Percentiles rank a stretch among this genome's conserved stretches.
These are phyloP conservation scores for Echinometra lucunter DNA, from an alignment of 53 echinoderm and acorn worm species.

Conservation along the genomic window DNA sequence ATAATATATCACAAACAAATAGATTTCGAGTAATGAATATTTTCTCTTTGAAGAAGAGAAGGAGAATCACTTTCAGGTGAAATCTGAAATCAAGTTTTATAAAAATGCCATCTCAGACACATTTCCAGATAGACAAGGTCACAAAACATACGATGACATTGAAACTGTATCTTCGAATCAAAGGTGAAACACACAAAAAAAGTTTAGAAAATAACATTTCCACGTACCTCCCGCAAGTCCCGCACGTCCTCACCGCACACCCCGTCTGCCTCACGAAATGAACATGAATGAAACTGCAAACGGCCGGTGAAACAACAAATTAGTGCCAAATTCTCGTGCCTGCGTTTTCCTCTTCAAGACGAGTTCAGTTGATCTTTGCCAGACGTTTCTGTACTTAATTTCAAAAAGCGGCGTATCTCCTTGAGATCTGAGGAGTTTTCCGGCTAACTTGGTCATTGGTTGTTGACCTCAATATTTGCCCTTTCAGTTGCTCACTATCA, in stretches of 20 bases:
- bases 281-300: constrained; percentile 16
- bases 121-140: background rate
- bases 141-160: background rate
- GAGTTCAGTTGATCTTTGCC: background rate
- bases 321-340: constrained; percentile 2
- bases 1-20: background rate
- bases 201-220: background rate
- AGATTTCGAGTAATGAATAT: background rate
- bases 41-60: background rate
- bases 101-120: no score
- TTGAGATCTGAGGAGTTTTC: background rate
- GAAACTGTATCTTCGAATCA: background rate
- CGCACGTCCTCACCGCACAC: background rate
- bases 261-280: background rate
- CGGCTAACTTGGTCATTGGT: background rate
- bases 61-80: background rate
- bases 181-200: background rate
- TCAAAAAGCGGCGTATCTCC: background rate
- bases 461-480: constrained; percentile 27
- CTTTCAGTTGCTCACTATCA: background rate
- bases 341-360: background rate
- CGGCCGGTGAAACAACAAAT: constrained; percentile 1
- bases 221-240: background rate
- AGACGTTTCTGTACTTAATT: background rate
- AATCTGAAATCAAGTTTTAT: background rate